Evolutionary conservation across 2,888 invertebrate species (phyloP), one percentile per base, ranked within the genome.

Genomic region (Xanthia togata): DNA sequence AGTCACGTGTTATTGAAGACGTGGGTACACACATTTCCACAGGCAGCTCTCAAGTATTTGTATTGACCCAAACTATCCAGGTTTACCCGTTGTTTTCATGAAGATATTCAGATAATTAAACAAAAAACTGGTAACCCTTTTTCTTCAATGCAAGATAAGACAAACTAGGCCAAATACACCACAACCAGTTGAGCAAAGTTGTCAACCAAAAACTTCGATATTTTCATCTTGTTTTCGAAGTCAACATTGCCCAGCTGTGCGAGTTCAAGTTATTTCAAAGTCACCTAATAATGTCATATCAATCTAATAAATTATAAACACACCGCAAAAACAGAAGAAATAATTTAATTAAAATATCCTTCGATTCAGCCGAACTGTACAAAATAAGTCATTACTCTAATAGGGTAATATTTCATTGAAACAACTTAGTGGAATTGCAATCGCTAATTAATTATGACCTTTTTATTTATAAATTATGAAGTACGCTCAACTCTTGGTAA

Each of bases 401-500:
- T 73, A 70, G 69, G 38, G 73, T 75, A 74, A 80, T 85, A 86
- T 76, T 88, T 83, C 86, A 70, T 82, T 83, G 44, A 64, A 80
- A 73, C 78, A 73, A 80, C 76, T 76, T 78, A 76, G 70, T 70
- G 72, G 76, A 64, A 88, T 83, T 77, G 81, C 84, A 86, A 86
- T 86, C 80, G 53, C 65, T 86, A 81, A 88, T 88, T 86, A 86
- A 86, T 86, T 83, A 87, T 55, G 62, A 78, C 67, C 77, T 70
- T 84, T 82, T 73, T 63, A 79, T 83, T 88, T 67, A 59, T 80
- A 67, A 86, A 86, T 83, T 75, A 77, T 79, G 64, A 71, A 76
- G 50, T 59, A 71, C 35, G n/a, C 44, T 60, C 35, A 38, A 55
- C 38, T 41, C 38, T 47, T 67, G 53, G 44, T 65, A 70, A n/a